Base-by-base conservation (phyloP, 53 echinoderm and acorn worm genomes). In the Luidia sarsii region DNA sequence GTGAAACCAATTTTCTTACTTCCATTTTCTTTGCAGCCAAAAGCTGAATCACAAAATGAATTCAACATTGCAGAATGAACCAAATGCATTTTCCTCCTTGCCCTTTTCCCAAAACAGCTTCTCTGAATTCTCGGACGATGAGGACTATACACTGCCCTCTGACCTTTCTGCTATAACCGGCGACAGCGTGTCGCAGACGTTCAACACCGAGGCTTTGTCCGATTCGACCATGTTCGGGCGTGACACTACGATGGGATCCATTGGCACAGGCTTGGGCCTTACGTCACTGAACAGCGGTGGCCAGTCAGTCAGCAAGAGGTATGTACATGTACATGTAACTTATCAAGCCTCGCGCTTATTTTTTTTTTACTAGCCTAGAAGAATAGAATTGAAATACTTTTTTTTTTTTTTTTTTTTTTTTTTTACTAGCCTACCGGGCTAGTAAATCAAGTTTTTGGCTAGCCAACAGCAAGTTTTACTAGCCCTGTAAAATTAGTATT, bases 151-250 rank as follows among this genome's bases (percentile, higher is more conserved):
- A 35, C n/a, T 77, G 11, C 77, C 77, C 60, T 30, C 77, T 60
- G 77, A 77, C 77, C 61, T 60, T n/a, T 77, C 77, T 1, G 60
- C 77, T 45, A 77, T 77, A 45, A 77, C 62, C 2, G 77, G 77
- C 13, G 77, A 61, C 3, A 41, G n/a, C 24, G 28, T 61, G 16
- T 45, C 60, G 15, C 30, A 46, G 3, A 45, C 60, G 4, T 60
- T 57, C 25, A 75, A 75, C 60, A 77, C 43, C 21, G 77, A 10
- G 31, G 41, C 57, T 27, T 39, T 61, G 77, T 61, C 62, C 0
- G 77, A 77, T 3, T 77, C 77, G 16, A 77, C 46, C 15, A 28
- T 33, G 28, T 61, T 77, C 32, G 20, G 11, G 31, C 24, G 52
- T 14, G 60, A 77, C 62, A 45, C 60, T 8, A 77, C 77, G 1